Evolutionary conservation across 2,888 invertebrate genomes (phyloP).

Genomic region (Proisotoma minuta): DNA sequence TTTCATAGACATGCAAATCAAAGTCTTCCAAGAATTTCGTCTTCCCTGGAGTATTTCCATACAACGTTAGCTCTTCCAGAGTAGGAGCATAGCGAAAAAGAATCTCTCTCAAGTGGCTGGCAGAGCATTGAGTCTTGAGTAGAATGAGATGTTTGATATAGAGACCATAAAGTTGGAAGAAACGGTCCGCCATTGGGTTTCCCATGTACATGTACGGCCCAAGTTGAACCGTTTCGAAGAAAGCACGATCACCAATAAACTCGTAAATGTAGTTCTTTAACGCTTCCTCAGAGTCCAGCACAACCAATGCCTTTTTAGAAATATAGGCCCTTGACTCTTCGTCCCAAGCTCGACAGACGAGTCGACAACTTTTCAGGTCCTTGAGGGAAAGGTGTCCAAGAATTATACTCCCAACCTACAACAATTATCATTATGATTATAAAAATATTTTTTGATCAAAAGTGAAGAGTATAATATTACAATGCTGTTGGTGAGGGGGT

Average conservation of each 20-base stretch:
- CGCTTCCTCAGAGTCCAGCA: slow-evolving; percentile 33
- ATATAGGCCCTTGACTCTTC: slow-evolving; percentile 25
- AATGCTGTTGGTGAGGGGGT: neutral
- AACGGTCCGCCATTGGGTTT: slow-evolving; percentile 25
- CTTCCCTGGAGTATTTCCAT: slow-evolving; percentile 35
- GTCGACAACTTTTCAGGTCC: slow-evolving; percentile 31
- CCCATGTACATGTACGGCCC: slow-evolving; percentile 40
- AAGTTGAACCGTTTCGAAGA: slow-evolving; percentile 34
- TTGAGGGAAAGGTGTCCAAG: slow-evolving; percentile 25
- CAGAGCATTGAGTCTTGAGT: slow-evolving; percentile 36
- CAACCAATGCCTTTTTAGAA: slow-evolving; percentile 32
- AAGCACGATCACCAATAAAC: slow-evolving; percentile 36
- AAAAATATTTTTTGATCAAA: neutral
- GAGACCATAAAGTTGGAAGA: slow-evolving; percentile 32
- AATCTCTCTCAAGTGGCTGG: slow-evolving; percentile 33
- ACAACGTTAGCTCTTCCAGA: slow-evolving; percentile 33
- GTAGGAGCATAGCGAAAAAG: slow-evolving; percentile 34
- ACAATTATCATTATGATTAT: neutral
- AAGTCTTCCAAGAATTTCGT: slow-evolving; percentile 32
- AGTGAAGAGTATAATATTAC: neutral
- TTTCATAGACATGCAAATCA: slow-evolving; percentile 29
- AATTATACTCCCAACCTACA: slow-evolving; percentile 25
- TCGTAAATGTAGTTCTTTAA: slow-evolving; percentile 28
- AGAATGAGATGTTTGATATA: slow-evolving; percentile 34
- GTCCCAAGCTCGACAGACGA: slow-evolving; percentile 37